A percentile compares a stretch with the other conserved stretches of the same genome.
Evolutionary conservation across 2,888 invertebrate species (phyloP).

Genomic region (Hartigia nigra): DNA sequence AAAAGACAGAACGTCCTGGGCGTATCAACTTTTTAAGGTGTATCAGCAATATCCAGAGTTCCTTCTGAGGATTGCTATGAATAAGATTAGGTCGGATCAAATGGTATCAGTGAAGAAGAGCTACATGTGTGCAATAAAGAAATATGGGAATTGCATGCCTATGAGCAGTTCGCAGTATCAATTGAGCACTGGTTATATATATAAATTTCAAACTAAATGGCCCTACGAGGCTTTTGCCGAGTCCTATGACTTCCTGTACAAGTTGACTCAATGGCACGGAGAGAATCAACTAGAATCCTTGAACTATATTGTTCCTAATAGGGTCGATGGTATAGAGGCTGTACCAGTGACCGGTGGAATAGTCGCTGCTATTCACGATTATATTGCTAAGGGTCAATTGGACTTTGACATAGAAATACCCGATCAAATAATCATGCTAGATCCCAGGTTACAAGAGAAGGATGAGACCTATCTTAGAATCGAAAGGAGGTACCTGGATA

Average conservation of each 20-base stretch:
- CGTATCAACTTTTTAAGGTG: slow-evolving; percentile 76
- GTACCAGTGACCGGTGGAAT: slow-evolving; percentile 67
- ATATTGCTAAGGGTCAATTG: slow-evolving; percentile 51
- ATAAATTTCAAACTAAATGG: slow-evolving; percentile 67
- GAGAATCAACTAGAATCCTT: slow-evolving; percentile 21
- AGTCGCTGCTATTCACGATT: slow-evolving; percentile 67
- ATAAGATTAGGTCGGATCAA: slow-evolving; percentile 71
- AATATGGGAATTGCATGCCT: slow-evolving; percentile 65
- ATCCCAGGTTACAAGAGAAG: slow-evolving; percentile 67
- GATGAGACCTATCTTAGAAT: slow-evolving; percentile 66
- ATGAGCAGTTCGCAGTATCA: slow-evolving; percentile 69
- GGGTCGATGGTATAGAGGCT: slow-evolving; percentile 56
- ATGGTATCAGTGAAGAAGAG: slow-evolving; percentile 71
- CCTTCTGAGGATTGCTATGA: slow-evolving; percentile 71
- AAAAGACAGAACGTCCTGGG: slow-evolving; percentile 73
- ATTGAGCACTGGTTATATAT: slow-evolving; percentile 59
- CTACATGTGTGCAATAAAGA: slow-evolving; percentile 61
- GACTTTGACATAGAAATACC: slow-evolving; percentile 68
- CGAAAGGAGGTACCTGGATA: slow-evolving; percentile 62
- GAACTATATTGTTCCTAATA: slow-evolving; percentile 28
- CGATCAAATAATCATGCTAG: slow-evolving; percentile 69
- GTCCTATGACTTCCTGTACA: slow-evolving; percentile 50
- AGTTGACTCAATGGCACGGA: slow-evolving; percentile 43
- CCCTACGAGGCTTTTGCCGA: slow-evolving; percentile 66
- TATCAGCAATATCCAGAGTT: slow-evolving; percentile 79